Evolutionary conservation across 2,888 invertebrate species (phyloP), one percentile per base, ranked within the genome.

Genomic region (Cheilosia urbana): DNA sequence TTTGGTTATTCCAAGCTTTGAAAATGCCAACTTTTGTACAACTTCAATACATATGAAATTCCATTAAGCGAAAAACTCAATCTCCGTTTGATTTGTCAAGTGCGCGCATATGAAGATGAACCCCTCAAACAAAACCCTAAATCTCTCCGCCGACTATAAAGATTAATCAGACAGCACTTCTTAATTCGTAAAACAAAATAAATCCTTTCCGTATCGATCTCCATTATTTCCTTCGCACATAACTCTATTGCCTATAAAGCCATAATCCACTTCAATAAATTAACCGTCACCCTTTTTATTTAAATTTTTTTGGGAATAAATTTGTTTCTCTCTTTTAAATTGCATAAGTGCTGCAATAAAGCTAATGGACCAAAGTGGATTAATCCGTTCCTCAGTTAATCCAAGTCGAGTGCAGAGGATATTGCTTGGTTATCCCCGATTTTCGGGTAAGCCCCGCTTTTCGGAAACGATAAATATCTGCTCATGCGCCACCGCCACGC

Each of bases 231-330:
- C 45, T 62, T 85, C 76, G 66, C 85, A 85, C 85, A 72, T 85
- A 77, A 77, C 76, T 66, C 63, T 34, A 79, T 71, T 76, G 80
- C 62, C 75, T 55, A 40, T 76, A 71, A 80, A 85, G 1, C 69
- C 58, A 80, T 84, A 84, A 84, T 75, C 79, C 72, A 72, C 81
- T 85, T 77, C 60, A 77, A 85, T 85, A 85, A 81, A 85, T 85
- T 68, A 68, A 76, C 76, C 60, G 62, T 77, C 71, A 80, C 85
- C 76, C 80, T 69, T 73, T 69, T 49, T 55, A 24, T 17, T 24
- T 3, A 2, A 24, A 2, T 24, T 24, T 2, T 49, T 27, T 27
- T 27, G 1, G 2, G 6, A 6, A 27, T 27, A 27, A 27, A 6
- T 27, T 49, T 24, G 21, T 21, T 21, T 19, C 21, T 63, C 19